Evolutionary conservation across 37 sponge, comb jelly and placozoan species (phyloP), one percentile per base, ranked within the genome.

Genomic region (Oscarella lobularis): DNA sequence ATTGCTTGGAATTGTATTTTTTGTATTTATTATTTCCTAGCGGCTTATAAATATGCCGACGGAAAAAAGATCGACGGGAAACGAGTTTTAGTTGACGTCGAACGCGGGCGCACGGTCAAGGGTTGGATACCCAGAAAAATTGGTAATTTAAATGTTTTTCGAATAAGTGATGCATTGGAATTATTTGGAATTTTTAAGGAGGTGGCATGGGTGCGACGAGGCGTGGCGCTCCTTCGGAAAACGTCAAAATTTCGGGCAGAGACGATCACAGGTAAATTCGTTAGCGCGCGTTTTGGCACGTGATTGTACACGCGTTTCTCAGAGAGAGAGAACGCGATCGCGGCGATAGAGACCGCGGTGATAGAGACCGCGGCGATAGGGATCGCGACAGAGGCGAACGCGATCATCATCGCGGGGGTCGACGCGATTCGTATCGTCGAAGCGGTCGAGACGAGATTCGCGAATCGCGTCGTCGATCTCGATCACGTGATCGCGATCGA

Each of bases 11-110:
- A n/a, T n/a, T n/a, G n/a, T n/a, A n/a, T n/a, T n/a, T n/a, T n/a
- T n/a, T n/a, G n/a, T n/a, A n/a, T n/a, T n/a, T n/a, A n/a, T n/a
- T n/a, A n/a, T n/a, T n/a, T 31, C 3, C 5, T 3, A 87, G 94
- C 85, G 77, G 99, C 99, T 14, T 97, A 90, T 74, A 97, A 97
- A 67, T 84, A 93, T 77, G 99, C 84, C 5, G 99, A 97, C 78
- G 99, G 99, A 30, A 92, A 90, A 87, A 97, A 97, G 87, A 86
- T 97, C 41, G 91, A 97, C 38, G 89, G 89, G 2, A 78, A 69
- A 74, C 74, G 99, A 41, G 87, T 97, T 20, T 85, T 97, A 33
- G 99, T 97, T 66, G 99, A 97, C 37, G 87, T 93, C 33, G 99
- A 93, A 38, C 76, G 94, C 55, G 94, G 94, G 9, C 78, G 99